Conservation (phyloP, 2,113 vertebrate species). For the Boulengeromyrus knoepffleri region DNA sequence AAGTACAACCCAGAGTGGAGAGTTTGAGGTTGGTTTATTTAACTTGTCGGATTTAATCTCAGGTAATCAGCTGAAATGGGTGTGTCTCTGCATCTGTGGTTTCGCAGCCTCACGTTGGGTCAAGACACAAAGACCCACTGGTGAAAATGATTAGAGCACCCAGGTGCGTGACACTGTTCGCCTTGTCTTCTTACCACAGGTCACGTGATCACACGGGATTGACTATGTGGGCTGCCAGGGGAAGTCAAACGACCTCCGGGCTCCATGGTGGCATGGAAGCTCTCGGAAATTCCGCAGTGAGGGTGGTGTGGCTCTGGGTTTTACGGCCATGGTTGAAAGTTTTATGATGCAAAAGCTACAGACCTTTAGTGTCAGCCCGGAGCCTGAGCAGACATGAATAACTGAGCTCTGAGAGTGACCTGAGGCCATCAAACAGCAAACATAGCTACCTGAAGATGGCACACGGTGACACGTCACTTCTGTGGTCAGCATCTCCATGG, state of each 20-base stretch:
- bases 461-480: background rate
- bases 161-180: background rate
- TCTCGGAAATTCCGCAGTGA: conserved; percentile 14
- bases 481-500: background rate
- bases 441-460: background rate
- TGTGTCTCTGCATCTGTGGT: background rate
- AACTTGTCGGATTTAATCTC: background rate
- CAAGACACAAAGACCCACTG: background rate
- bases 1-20: background rate
- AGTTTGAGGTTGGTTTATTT: background rate
- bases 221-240: background rate
- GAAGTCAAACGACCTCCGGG: conserved; percentile 1
- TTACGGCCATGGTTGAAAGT: conserved; percentile 67
- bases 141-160: background rate
- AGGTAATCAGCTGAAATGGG: background rate
- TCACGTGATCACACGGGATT: background rate
- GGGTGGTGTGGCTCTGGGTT: conserved; percentile 41
- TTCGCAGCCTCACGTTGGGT: background rate
- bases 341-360: conserved; percentile 88
- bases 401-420: conserved; percentile 60
- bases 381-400: conserved; percentile 77
- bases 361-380: conserved; percentile 90
- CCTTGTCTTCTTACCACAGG: background rate
- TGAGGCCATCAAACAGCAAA: background rate
- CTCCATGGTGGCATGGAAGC: background rate